Evolutionary conservation across 2,797 vertebrate species (phyloP).

Genomic region (Gambelia wislizenii): DNA sequence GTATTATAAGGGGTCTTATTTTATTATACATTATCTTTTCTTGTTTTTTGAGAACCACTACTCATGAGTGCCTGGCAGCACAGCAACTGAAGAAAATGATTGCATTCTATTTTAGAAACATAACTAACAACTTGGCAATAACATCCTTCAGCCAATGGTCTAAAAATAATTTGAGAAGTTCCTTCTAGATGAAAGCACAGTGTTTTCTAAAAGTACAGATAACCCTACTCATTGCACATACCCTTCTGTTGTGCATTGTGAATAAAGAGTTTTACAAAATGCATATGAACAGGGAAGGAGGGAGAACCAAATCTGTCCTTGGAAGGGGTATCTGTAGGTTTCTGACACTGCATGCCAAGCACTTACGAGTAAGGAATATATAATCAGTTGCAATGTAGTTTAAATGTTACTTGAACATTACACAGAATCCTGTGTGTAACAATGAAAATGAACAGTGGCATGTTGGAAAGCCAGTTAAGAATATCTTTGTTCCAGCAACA

Average conservation of each 20-base stretch:
- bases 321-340: background rate
- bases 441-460: background rate
- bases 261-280: background rate
- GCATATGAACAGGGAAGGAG: background rate
- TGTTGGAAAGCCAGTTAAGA: too few relatives aligned
- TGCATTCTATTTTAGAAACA: background rate
- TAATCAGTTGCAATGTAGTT: background rate
- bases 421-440: background rate
- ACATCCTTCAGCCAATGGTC: background rate
- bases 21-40: too few relatives aligned
- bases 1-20: too few relatives aligned
- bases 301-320: too few relatives aligned
- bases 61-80: too few relatives aligned
- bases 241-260: background rate
- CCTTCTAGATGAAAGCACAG: too few relatives aligned
- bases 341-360: background rate
- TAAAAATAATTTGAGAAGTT: background rate
- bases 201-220: background rate
- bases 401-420: background rate
- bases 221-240: background rate
- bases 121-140: background rate
- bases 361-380: background rate
- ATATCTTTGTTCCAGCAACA: too few relatives aligned
- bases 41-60: too few relatives aligned
- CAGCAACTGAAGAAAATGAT: too few relatives aligned